These are phyloP conservation scores for Chironomus riparius DNA, from an alignment of 2,888 invertebrate species.

Conservation along the genomic window DNA sequence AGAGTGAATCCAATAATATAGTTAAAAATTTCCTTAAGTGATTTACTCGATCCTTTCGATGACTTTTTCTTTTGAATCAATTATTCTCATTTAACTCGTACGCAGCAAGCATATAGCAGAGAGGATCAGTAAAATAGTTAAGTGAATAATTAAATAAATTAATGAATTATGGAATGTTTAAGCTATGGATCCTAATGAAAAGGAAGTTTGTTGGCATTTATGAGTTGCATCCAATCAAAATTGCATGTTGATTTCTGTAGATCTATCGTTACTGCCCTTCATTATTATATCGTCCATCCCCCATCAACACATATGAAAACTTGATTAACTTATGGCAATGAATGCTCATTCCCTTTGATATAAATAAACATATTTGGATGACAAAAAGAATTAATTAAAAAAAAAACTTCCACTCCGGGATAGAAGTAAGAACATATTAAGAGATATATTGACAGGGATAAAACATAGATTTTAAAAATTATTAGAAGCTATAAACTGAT, in stretches of 20 bases:
- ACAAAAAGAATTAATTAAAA: neutral
- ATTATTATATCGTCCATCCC: no score
- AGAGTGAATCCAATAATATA: neutral
- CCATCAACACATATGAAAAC: no score
- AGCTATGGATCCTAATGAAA: slow-evolving; percentile 20
- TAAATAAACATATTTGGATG: neutral
- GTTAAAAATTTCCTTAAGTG: slow-evolving; percentile 1
- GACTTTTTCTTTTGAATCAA: neutral
- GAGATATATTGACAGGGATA: neutral
- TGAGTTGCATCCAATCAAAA: neutral
- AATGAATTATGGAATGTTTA: neutral
- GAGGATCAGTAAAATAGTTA: neutral
- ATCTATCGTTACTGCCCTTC: no score
- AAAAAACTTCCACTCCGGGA: neutral
- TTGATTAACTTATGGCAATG: neutral
- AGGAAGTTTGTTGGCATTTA: slow-evolving; percentile 18
- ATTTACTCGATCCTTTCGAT: neutral
- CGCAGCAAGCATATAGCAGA: neutral
- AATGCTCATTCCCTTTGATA: neutral
- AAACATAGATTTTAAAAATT: neutral
- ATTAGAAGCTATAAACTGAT: neutral
- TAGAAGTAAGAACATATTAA: neutral
- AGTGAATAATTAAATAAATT: neutral
- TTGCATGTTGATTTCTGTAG: no score
- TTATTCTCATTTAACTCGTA: neutral